phyloP scores from a whole-genome alignment of 2,797 vertebrate species.

The Jordanella pulchra region DNA sequence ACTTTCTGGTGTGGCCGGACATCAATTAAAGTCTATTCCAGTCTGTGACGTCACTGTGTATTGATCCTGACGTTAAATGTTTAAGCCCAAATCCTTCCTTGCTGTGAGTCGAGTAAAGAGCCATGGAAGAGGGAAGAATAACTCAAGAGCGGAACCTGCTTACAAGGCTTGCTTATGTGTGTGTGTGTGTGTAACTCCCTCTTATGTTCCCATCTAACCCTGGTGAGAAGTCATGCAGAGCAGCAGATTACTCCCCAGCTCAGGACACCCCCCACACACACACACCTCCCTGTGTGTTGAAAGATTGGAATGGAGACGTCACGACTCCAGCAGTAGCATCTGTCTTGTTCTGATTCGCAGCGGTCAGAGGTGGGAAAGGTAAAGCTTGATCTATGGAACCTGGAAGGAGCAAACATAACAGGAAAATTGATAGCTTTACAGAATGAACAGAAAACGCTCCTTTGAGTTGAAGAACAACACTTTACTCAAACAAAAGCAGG shows the following conservation, averaged over 20 bases:
- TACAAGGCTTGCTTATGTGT: constrained; percentile 1
- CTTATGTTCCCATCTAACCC: constrained; percentile 12
- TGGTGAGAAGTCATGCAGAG: constrained; percentile 24
- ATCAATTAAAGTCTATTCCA: constrained; percentile 40
- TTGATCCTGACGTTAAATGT: constrained; percentile 18
- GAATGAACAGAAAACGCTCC: constrained; percentile 8
- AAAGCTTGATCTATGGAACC: constrained; percentile 17
- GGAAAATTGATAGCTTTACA: constrained; percentile 15
- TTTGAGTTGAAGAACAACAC: constrained; percentile 8
- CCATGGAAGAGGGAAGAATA: constrained; percentile 8
- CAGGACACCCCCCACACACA: constrained; percentile 27
- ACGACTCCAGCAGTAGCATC: constrained; percentile 24
- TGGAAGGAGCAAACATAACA: constrained; percentile 31
- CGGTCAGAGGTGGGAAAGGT: constrained; percentile 27
- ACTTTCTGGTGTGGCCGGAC: constrained; percentile 24
- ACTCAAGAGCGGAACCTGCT: background rate
- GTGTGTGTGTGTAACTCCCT: constrained; percentile 5
- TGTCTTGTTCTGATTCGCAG: constrained; percentile 14
- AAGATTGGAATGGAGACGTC: constrained; percentile 44
- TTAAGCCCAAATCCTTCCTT: constrained; percentile 9
- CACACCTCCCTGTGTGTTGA: constrained; percentile 23
- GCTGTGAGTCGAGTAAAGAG: constrained; percentile 11
- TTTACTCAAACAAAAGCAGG: constrained; percentile 19
- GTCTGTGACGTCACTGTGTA: constrained; percentile 12
- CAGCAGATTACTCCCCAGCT: constrained; percentile 17